Evolutionary conservation across 37 sponge, comb jelly and placozoan species (phyloP), one percentile per base, ranked within the genome.

Genomic region (Oopsacas minuta): DNA sequence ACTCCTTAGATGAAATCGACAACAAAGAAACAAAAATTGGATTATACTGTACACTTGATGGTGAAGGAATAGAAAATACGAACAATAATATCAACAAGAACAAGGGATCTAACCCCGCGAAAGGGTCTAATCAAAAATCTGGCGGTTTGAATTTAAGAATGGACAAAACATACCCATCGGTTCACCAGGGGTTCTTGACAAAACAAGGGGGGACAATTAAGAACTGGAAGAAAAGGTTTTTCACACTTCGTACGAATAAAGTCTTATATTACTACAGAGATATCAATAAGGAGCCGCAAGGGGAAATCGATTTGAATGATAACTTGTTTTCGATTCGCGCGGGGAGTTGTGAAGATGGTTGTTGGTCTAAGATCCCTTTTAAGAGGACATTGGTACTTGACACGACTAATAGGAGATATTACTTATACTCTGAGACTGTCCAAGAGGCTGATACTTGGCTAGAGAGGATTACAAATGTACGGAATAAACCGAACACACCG

Each of bases 221-320:
- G 75, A 61, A 61, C 30, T 61, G 75, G 75, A 61, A 34, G 28
- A 61, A 61, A n/a, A 25, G 75, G 3, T 61, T 61, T 61, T 61
- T 61, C 75, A 61, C 75, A 61, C 75, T 61, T 12, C 75, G 75
- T 34, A n/a, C 75, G 28, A 61, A 61, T n/a, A 3, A 61, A 25
- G 30, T 61, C 5, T 61, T 61, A 12, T 61, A 61, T n/a, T 61
- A 61, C 22, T 61, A 61, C 75, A 10, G 75, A 10, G 75, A 61
- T 34, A 12, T 61, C 28, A 61, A 61, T 61, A 61, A 61, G 75
- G 75, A 61, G 32, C 75, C 75, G 1, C 75, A 61, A n/a, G 75
- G 75, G 7, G 75, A n/a, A 25, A n/a, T 61, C 30, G 75, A 61
- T n/a, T 34, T 61, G 7, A 61, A 61, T 61, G 75, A 61, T 10